These are phyloP conservation scores for Blastobasis lacticolella DNA, from an alignment of 2,888 invertebrate species.

Conservation along the genomic window DNA sequence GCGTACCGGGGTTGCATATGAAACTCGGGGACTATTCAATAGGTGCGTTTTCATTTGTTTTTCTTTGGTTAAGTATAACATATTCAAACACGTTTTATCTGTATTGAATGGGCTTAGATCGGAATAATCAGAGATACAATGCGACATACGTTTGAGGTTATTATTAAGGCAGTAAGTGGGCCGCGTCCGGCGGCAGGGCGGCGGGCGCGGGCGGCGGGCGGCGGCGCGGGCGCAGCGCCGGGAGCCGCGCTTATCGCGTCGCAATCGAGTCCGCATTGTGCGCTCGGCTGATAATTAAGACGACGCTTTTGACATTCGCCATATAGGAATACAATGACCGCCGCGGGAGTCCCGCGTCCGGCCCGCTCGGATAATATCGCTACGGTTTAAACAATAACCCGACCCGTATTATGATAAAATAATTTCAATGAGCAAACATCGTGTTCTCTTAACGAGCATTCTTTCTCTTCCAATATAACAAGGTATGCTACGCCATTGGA, in stretches of 20 bases:
- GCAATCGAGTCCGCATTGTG: slow-evolving; percentile 72
- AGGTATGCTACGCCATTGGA: background rate
- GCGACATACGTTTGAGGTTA: slow-evolving; percentile 66
- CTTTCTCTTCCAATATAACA: slow-evolving; percentile 22
- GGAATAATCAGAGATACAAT: slow-evolving; percentile 67
- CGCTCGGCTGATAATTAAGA: slow-evolving; percentile 72
- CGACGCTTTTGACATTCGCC: slow-evolving; percentile 74
- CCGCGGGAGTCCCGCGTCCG: slow-evolving; percentile 50
- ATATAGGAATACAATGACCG: slow-evolving; percentile 74
- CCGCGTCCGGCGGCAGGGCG: slow-evolving; percentile 22
- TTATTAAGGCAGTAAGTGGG: slow-evolving; percentile 62
- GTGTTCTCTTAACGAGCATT: slow-evolving; percentile 64
- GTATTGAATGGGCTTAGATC: slow-evolving; percentile 62
- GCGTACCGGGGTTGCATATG: slow-evolving; percentile 5
- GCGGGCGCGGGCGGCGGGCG: slow-evolving; percentile 10
- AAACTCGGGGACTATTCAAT: slow-evolving; percentile 19
- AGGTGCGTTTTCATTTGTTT: slow-evolving; percentile 26
- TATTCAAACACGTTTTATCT: slow-evolving; percentile 54
- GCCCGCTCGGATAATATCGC: slow-evolving; percentile 63
- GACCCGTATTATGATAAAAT: slow-evolving; percentile 67
- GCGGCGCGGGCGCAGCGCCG: slow-evolving; percentile 15
- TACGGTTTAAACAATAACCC: slow-evolving; percentile 65
- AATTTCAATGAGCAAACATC: slow-evolving; percentile 66
- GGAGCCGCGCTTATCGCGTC: slow-evolving; percentile 55
- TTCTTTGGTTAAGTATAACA: slow-evolving; percentile 30